Percentiles rank a stretch among this genome's conserved stretches.
These are phyloP conservation scores for Nemotelus nigrinus DNA, from an alignment of 2,888 invertebrate species.

Conservation along the genomic window DNA sequence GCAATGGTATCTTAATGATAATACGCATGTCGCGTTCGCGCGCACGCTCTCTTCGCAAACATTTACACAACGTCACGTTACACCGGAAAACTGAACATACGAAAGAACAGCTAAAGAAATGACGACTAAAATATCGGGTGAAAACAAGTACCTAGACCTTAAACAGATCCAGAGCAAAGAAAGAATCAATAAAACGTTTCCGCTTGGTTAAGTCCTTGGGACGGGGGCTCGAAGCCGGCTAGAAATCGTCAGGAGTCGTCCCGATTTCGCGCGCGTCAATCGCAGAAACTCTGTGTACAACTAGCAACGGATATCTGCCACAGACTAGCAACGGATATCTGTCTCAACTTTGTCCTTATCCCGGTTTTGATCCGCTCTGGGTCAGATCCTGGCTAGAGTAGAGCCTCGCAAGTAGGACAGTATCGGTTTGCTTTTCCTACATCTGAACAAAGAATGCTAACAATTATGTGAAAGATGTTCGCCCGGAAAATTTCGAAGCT, in stretches of 20 bases:
- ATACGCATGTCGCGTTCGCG: slow-evolving; percentile 32
- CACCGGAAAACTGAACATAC: slow-evolving; percentile 30
- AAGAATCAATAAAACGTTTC: too few relatives aligned
- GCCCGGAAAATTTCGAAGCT: too few relatives aligned
- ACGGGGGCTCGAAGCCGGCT: too few relatives aligned
- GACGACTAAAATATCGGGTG: too few relatives aligned
- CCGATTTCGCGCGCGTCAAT: background rate
- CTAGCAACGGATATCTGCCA: background rate
- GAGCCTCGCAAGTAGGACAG: background rate
- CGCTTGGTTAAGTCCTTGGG: too few relatives aligned
- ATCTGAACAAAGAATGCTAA: too few relatives aligned
- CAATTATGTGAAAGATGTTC: too few relatives aligned
- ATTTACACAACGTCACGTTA: slow-evolving; percentile 25
- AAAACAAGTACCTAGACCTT: too few relatives aligned
- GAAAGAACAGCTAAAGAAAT: background rate
- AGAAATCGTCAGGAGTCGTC: too few relatives aligned
- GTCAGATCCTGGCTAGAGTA: slow-evolving; percentile 7
- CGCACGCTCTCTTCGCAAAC: slow-evolving; percentile 40
- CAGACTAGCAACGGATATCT: background rate
- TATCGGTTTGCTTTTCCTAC: too few relatives aligned
- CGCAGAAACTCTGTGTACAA: background rate
- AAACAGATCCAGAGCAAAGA: too few relatives aligned
- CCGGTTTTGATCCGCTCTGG: background rate
- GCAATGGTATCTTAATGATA: slow-evolving; percentile 40
- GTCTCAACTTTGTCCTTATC: background rate